These are phyloP conservation scores for Lasioglossum albipes DNA, from an alignment of 1,140 invertebrate species.

Conservation along the genomic window DNA sequence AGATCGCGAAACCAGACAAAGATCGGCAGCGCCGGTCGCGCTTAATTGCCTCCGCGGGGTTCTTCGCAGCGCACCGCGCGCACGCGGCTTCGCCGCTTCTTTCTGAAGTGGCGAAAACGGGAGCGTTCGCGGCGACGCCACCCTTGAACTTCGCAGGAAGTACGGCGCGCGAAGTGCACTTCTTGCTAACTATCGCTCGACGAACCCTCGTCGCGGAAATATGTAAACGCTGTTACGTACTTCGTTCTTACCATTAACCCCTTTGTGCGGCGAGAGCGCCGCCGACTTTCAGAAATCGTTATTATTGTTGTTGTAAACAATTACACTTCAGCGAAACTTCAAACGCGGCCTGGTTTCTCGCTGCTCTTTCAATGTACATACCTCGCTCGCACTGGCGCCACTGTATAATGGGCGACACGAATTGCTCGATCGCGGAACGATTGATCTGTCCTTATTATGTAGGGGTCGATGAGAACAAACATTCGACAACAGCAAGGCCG, in stretches of 20 bases:
- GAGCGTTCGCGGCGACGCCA: constrained; percentile 17
- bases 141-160: not conserved
- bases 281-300: too few species aligned
- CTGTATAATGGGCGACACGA: too few species aligned
- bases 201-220: constrained; percentile 4
- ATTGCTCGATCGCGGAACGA: too few species aligned
- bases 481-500: too few species aligned
- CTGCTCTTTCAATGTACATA: too few species aligned
- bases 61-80: not conserved
- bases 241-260: constrained; percentile 27
- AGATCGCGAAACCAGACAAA: constrained; percentile 72
- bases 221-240: not conserved
- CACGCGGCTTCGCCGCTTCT: not conserved
- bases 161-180: constrained; percentile 1
- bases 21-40: constrained; percentile 65
- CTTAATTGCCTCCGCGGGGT: constrained; percentile 49
- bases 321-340: too few species aligned
- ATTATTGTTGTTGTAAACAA: too few species aligned
- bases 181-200: not conserved
- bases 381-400: too few species aligned
- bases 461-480: too few species aligned
- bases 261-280: too few species aligned
- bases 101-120: constrained; percentile 40
- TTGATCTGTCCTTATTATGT: too few species aligned
- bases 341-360: too few species aligned